These are phyloP conservation scores for Pimephales promelas DNA, from an alignment of 2,113 vertebrate species.

Conservation along the genomic window DNA sequence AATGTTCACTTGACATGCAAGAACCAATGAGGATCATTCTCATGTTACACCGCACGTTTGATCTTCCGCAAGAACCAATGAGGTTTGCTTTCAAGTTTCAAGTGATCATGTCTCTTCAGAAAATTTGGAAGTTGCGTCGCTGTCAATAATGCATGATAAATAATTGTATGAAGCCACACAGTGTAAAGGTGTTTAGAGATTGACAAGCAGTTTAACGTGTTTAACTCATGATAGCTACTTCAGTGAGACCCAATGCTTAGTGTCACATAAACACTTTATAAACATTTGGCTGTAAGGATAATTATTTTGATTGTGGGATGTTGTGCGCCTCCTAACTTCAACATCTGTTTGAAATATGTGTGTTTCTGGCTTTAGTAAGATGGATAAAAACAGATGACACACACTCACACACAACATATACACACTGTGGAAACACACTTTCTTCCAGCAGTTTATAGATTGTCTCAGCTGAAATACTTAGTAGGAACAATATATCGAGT, in stretches of 20 bases:
- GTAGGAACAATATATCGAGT: slow-evolving; percentile 46
- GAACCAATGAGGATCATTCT: too few species aligned
- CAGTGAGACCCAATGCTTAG: slow-evolving; percentile 64
- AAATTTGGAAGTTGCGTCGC: too few species aligned
- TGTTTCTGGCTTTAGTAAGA: slow-evolving; percentile 77
- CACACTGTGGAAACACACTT: slow-evolving; percentile 77
- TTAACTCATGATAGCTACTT: slow-evolving; percentile 66
- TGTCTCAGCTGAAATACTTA: background rate
- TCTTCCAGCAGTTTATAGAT: slow-evolving; percentile 52
- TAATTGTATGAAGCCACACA: background rate
- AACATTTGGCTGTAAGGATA: slow-evolving; percentile 73
- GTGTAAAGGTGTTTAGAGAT: slow-evolving; percentile 62
- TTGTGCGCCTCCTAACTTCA: slow-evolving; percentile 71
- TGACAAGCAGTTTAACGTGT: slow-evolving; percentile 56
- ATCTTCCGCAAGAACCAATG: too few species aligned
- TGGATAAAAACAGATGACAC: slow-evolving; percentile 78
- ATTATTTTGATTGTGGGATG: slow-evolving; percentile 83
- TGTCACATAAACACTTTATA: slow-evolving; percentile 78
- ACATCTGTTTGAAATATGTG: slow-evolving; percentile 93
- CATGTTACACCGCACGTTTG: too few species aligned
- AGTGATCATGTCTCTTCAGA: too few species aligned
- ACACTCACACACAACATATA: slow-evolving; percentile 19
- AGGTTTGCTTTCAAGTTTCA: too few species aligned
- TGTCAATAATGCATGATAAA: slow-evolving; percentile 58
- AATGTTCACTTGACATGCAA: too few species aligned